These are phyloP conservation scores for Bombus difficillimus DNA, from an alignment of 1,140 invertebrate genomes.

Conservation along the genomic window DNA sequence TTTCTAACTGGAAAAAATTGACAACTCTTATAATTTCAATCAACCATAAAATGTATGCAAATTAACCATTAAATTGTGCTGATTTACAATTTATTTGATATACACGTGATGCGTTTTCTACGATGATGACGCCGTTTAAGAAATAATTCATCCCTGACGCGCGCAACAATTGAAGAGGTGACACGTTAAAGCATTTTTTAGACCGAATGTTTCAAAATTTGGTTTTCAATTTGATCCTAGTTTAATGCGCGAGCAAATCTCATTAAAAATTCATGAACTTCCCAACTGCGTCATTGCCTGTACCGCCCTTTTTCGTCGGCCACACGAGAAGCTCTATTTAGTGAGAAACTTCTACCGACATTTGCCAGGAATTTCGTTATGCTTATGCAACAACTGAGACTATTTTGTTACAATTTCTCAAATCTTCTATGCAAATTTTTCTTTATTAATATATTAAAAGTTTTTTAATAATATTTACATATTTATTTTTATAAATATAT, in stretches of 20 bases:
- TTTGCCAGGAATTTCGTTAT: not conserved
- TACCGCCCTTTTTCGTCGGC: not conserved
- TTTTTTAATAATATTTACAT: not conserved
- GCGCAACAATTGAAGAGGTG: not conserved
- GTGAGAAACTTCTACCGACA: not conserved
- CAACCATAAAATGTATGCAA: too few species aligned
- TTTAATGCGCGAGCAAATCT: not conserved
- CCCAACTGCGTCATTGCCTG: not conserved
- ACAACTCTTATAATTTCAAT: too few species aligned
- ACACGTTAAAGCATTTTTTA: not conserved
- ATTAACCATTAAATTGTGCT: not conserved
- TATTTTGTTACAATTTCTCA: not conserved
- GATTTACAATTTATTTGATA: not conserved
- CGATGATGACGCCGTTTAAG: not conserved
- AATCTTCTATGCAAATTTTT: not conserved
- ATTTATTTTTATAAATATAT: not conserved
- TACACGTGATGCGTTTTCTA: not conserved
- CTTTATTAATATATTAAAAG: not conserved
- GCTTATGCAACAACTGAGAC: not conserved
- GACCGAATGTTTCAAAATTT: not conserved
- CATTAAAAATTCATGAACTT: conserved; percentile 7
- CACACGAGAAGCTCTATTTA: not conserved
- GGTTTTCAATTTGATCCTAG: not conserved
- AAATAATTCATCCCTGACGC: not conserved
- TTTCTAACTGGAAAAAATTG: too few species aligned